Evolutionary conservation across 2,113 vertebrate species (phyloP), one percentile per base, ranked within the genome.

Genomic region (Etia nguti): DNA sequence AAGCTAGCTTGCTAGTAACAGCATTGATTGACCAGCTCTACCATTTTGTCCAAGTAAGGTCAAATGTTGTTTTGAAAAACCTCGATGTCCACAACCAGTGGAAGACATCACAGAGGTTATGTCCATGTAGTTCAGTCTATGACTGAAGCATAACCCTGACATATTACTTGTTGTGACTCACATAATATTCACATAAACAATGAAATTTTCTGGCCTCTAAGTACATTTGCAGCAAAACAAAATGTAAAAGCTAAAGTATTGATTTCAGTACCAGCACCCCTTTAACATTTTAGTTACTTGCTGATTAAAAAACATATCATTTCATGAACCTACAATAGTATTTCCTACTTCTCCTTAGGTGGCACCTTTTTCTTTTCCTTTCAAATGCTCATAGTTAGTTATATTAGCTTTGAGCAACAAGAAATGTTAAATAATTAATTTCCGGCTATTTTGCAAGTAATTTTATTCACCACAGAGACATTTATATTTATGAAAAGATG

Each of bases 101-200:
- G 1, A 43, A 18, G 24, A 48, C 24, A 0, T 3, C 70, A 0
- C 4, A 50, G 0, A 1, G 70, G 22, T 29, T 26, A 73, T 4
- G 0, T 73, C 15, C 38, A 43, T 43, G 65, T 0, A 43, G 22
- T 26, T 73, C 38, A 73, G 65, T 46, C 65, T 26, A 73, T 70
- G 36, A 70, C 36, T 70, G 65, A 70, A 70, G 1, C 65, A 3
- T 73, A 73, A 73, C 5, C 38, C 68, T 73, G 43, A 18, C 0
- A 29, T 75, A 29, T 75, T 75, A 26, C 41, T 20, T 48, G 41
- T 20, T 48, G 43, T 48, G 41, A 18, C 41, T 50, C 26, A 48
- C 41, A 48, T 48, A 29, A 48, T 10, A 46, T 18, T 73, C 46
- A 31, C 48, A 9, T 20, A 22, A 50, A 77, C 24, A 50, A 4